These are phyloP conservation scores for Ceratina calcarata DNA, from an alignment of 1,140 invertebrate species.

Conservation along the genomic window DNA sequence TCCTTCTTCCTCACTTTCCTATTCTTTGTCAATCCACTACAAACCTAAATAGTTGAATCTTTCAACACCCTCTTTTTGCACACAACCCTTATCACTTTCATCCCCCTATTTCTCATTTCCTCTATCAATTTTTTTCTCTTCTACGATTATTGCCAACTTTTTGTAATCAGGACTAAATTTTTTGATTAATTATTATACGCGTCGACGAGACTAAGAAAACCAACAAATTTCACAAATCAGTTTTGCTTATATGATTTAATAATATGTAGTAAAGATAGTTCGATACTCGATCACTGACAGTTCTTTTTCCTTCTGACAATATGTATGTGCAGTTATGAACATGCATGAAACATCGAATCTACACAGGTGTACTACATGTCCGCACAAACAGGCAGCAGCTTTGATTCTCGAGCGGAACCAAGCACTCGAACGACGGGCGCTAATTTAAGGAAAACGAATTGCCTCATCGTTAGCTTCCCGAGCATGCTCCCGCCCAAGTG, in stretches of 20 bases:
- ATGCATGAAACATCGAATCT: background rate
- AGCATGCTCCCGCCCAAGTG: background rate
- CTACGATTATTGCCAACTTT: background rate
- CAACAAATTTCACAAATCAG: no score
- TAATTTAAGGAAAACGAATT: constrained; percentile 61
- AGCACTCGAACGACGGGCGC: constrained; percentile 34
- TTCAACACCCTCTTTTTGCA: background rate
- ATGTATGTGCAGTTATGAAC: background rate
- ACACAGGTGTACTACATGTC: background rate
- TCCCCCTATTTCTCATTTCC: background rate
- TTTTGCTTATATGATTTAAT: no score
- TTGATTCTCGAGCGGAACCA: background rate
- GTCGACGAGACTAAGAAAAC: no score
- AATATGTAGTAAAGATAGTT: no score
- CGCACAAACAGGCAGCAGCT: background rate
- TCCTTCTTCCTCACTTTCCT: constrained; percentile 19
- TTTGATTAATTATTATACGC: no score
- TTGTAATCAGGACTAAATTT: no score
- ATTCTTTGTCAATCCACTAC: background rate
- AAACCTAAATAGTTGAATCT: background rate
- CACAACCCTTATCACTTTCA: background rate
- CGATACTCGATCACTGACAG: no score
- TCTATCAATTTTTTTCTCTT: background rate
- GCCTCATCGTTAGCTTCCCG: constrained; percentile 25
- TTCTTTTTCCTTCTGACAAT: background rate